These are phyloP conservation scores for Tetranychus cinnabarinus DNA, from an alignment of 1,140 invertebrate species.

Conservation along the genomic window DNA sequence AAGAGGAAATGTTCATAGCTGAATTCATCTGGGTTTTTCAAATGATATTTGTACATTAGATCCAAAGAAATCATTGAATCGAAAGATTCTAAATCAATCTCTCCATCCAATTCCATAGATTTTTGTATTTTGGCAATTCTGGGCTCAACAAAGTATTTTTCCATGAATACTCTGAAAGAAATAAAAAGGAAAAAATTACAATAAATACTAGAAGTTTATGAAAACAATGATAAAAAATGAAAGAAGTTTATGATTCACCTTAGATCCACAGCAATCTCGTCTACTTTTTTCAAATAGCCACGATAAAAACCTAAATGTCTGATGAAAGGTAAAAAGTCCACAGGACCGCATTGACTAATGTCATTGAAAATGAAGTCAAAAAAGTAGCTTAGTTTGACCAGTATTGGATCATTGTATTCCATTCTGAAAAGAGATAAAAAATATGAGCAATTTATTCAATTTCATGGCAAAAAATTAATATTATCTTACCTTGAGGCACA, in stretches of 20 bases:
- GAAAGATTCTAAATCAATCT: background rate
- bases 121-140: slow-evolving; percentile 9
- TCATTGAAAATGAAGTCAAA: slow-evolving; percentile 74
- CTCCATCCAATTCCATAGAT: slow-evolving; percentile 13
- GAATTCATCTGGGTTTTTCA: slow-evolving; percentile 6
- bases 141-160: background rate
- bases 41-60: slow-evolving; percentile 10
- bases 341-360: slow-evolving; percentile 58
- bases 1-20: slow-evolving; percentile 10
- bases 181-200: background rate
- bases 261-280: background rate
- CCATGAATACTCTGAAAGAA: background rate
- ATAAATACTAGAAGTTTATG: background rate
- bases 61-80: slow-evolving; percentile 12
- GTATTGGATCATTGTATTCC: background rate
- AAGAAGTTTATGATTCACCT: background rate
- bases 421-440: background rate
- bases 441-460: no score
- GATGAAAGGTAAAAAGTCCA: slow-evolving; percentile 66
- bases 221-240: background rate
- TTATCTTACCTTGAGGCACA: slow-evolving; percentile 21
- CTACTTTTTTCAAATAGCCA: slow-evolving; percentile 3
- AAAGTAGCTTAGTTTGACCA: slow-evolving; percentile 25
- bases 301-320: slow-evolving; percentile 16
- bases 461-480: no score